Conservation (phyloP, 1,140 invertebrate genomes). For the Drosophila neocordata region DNA sequence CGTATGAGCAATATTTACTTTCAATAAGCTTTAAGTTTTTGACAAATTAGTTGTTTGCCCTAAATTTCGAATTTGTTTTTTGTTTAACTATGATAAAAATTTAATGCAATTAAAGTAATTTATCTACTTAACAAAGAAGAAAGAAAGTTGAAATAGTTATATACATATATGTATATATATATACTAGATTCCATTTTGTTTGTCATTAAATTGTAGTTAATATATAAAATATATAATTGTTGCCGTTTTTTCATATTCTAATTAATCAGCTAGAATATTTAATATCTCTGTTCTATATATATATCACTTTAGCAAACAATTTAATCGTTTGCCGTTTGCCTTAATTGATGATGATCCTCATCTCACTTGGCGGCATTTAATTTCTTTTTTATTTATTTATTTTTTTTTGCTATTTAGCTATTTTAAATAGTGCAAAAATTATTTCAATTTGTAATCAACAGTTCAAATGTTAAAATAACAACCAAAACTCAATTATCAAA, state of each 20-base stretch:
- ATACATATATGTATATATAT: too few species aligned
- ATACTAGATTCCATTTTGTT: too few species aligned
- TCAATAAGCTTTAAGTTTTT: slow-evolving; percentile 19
- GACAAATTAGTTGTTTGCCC: slow-evolving; percentile 22
- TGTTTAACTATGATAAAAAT: neutral
- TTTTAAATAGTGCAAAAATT: slow-evolving; percentile 7
- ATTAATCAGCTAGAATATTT: too few species aligned
- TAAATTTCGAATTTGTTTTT: neutral
- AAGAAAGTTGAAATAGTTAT: too few species aligned
- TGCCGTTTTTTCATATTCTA: too few species aligned
- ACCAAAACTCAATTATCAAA: slow-evolving; percentile 27
- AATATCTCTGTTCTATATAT: too few species aligned
- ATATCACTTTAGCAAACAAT: too few species aligned
- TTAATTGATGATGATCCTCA: too few species aligned
- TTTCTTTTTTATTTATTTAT: too few species aligned
- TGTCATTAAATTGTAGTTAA: too few species aligned
- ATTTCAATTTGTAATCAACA: slow-evolving; percentile 6
- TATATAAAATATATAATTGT: too few species aligned
- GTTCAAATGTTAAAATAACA: slow-evolving; percentile 20
- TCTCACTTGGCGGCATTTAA: neutral
- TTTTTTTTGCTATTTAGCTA: neutral
- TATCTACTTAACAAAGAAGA: neutral
- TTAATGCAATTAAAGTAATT: slow-evolving; percentile 5
- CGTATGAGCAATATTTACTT: slow-evolving; percentile 39
- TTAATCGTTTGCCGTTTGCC: too few species aligned